Evolutionary conservation across 2,113 vertebrate species (phyloP).

Genomic region (Indri indri): DNA sequence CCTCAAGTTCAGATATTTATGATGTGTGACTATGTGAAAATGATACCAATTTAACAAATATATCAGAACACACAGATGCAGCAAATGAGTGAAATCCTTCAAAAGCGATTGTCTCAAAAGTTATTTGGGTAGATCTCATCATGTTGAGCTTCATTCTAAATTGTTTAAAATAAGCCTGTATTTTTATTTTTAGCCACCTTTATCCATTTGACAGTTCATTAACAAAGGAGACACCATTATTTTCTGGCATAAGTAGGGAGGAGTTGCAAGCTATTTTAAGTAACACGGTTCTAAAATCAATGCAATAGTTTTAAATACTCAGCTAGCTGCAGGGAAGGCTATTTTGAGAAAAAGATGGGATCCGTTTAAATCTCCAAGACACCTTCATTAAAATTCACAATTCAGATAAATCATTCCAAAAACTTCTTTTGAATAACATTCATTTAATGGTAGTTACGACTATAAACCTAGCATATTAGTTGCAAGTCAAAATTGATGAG

Average conservation of each 20-base stretch:
- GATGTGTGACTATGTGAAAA: constrained; percentile 24
- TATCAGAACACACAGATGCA: not conserved
- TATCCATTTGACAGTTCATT: not conserved
- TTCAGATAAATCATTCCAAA: not conserved
- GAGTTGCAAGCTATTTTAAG: constrained; percentile 29
- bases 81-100: constrained; percentile 27
- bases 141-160: not conserved
- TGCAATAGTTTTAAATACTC: constrained; percentile 40
- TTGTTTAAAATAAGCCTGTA: constrained; percentile 23
- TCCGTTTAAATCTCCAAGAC: constrained; percentile 17
- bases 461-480: not conserved
- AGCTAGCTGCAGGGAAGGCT: constrained; percentile 30
- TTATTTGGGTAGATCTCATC: not conserved
- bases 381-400: constrained; percentile 53
- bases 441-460: not conserved
- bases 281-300: constrained; percentile 27
- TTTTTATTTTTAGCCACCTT: constrained; percentile 41
- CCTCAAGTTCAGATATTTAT: constrained; percentile 63
- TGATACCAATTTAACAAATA: constrained; percentile 50
- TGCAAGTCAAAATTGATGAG: not conserved
- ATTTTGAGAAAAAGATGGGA: constrained; percentile 48
- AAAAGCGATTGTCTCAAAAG: not conserved
- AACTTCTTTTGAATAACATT: not conserved
- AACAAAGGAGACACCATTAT: not conserved
- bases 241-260: constrained; percentile 18